Conservation (phyloP, 1,140 invertebrate genomes). For the Ladona fulva region DNA sequence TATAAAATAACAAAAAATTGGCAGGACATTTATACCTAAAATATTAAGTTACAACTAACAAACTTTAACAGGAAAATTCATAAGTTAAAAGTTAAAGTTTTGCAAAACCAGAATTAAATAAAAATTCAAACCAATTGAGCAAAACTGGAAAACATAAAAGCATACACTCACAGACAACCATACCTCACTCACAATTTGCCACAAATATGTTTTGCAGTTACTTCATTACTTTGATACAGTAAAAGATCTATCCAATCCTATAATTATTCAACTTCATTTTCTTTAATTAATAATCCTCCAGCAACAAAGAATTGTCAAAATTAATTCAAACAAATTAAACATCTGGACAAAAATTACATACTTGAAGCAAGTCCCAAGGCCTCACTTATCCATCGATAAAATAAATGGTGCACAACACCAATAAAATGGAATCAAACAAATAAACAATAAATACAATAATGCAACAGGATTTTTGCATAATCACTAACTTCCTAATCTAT, state of each 20-base stretch:
- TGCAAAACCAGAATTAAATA: conserved; percentile 4
- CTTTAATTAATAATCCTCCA: neutral
- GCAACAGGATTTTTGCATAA: neutral
- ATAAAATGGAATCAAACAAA: neutral
- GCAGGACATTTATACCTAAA: conserved; percentile 6
- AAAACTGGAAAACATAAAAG: neutral
- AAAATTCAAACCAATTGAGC: neutral
- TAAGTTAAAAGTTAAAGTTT: conserved; percentile 9
- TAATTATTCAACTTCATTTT: conserved; percentile 8
- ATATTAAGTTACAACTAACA: conserved; percentile 11
- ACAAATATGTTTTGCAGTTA: neutral
- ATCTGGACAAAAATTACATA: neutral
- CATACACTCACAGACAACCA: neutral
- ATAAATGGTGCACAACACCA: conserved; percentile 1
- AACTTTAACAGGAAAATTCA: neutral
- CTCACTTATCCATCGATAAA: neutral
- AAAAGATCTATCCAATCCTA: neutral
- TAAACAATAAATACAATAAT: conserved; percentile 5
- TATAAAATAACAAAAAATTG: conserved; percentile 7
- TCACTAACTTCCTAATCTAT: neutral
- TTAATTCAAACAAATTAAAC: neutral
- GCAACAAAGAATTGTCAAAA: neutral
- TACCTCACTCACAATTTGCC: neutral
- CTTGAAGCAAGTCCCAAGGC: neutral
- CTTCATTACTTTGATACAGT: neutral